Evolutionary conservation across 2,888 invertebrate species (phyloP), one percentile per base, ranked within the genome.

Genomic region (Brachyopa scutellaris): DNA sequence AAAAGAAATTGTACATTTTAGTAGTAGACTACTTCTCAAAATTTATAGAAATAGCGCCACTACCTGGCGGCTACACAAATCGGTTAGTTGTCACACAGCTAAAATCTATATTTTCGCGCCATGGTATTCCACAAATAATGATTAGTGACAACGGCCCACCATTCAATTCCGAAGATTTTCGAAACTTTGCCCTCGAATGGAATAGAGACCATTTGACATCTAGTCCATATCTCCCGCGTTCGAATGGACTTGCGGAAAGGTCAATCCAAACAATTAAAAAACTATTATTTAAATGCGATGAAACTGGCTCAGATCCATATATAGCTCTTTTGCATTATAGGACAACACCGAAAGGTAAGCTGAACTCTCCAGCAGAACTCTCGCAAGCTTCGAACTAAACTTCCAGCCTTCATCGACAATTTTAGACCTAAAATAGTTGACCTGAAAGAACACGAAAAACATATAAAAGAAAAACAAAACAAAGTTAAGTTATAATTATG

Each of bases 171-270:
- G n/a, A n/a, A 7, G 36, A 74, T 31, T 70, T 84, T 47, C 13
- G 13, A 61, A 21, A 36, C 29, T 84, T 78, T 45, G 29, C 40
- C 26, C 7, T 55, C 2, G 45, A 69, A 9, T 85, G 82, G 73
- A 73, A 72, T 38, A 79, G 84, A 42, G 45, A 84, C 0, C 78
- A 73, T 51, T 49, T 66, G 7, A 83, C 73, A 6, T 83, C 84
- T n/a, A n/a, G n/a, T n/a, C n/a, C n/a, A n/a, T n/a, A n/a, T n/a
- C n/a, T n/a, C n/a, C n/a, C n/a, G n/a, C n/a, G n/a, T n/a, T n/a
- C n/a, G n/a, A n/a, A n/a, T n/a, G n/a, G n/a, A n/a, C n/a, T n/a
- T n/a, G n/a, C 78, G 7, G 84, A 84, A 69, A 76, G 83, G 19
- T 51, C 70, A 13, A 66, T 82, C 23, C 69, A 82, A 47, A 82